These are phyloP conservation scores for Protobothrops mucrosquamatus DNA, from an alignment of 2,113 vertebrate genomes.

Conservation along the genomic window DNA sequence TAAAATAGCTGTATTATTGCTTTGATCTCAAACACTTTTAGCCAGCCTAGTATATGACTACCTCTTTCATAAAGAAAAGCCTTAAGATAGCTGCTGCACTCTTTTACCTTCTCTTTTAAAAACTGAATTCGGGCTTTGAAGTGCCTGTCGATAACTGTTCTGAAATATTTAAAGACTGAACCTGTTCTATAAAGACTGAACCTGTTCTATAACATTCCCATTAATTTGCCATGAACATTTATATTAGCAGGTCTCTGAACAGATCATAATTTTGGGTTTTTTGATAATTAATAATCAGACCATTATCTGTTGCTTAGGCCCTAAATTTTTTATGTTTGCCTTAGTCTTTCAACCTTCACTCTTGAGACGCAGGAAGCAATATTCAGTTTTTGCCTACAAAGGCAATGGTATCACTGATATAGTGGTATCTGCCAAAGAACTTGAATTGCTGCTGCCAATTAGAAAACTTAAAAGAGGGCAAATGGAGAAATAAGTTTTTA, in stretches of 20 bases:
- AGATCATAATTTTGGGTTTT: not conserved
- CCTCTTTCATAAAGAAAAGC: not conserved
- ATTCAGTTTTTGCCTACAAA: not conserved
- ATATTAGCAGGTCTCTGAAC: not conserved
- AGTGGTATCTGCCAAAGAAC: not conserved
- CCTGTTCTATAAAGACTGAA: not conserved
- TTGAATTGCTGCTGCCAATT: not conserved
- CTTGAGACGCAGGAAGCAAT: not conserved
- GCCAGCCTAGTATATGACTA: not conserved
- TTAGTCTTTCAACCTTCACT: fast-evolving
- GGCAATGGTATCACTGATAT: not conserved
- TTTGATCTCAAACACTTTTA: not conserved
- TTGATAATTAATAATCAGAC: not conserved
- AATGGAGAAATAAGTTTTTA: not conserved
- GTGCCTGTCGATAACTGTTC: not conserved
- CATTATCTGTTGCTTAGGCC: not conserved
- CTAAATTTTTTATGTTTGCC: fast-evolving
- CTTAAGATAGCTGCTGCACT: not conserved
- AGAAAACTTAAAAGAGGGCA: not conserved
- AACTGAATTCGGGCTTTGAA: not conserved
- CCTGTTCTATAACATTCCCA: not conserved
- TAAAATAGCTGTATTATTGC: not conserved
- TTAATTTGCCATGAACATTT: not conserved
- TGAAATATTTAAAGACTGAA: not conserved
- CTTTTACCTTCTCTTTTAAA: not conserved